Percentiles rank a stretch among this genome's conserved stretches.
Evolutionary conservation across 2,888 invertebrate genomes (phyloP).

Genomic region (Caenorhabditis imperialis): DNA sequence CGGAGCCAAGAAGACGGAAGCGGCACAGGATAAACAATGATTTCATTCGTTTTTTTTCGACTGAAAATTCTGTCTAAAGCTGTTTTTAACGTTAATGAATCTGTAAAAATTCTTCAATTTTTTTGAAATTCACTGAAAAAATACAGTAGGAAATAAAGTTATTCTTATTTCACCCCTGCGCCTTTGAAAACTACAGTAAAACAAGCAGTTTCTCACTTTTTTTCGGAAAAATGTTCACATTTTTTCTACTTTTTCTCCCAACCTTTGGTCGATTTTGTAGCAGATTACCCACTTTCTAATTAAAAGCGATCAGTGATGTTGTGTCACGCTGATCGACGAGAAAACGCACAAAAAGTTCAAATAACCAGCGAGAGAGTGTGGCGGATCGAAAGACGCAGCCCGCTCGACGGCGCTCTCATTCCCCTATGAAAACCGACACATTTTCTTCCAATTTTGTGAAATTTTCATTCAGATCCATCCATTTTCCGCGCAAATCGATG

Average conservation of each 20-base stretch:
- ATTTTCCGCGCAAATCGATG: too few relatives aligned
- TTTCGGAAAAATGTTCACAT: not conserved
- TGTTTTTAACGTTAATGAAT: too few relatives aligned
- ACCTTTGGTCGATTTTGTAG: not conserved
- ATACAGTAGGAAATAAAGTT: too few relatives aligned
- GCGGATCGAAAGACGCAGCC: slow-evolving; percentile 20
- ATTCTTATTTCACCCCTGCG: too few relatives aligned
- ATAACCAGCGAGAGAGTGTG: not conserved
- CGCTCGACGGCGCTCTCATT: not conserved
- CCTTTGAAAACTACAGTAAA: not conserved
- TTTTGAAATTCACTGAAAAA: too few relatives aligned
- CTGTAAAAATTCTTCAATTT: too few relatives aligned
- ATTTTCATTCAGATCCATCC: too few relatives aligned
- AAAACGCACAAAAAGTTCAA: slow-evolving; percentile 3
- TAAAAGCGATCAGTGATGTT: not conserved
- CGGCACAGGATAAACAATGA: slow-evolving; percentile 20
- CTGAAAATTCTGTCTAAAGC: too few relatives aligned
- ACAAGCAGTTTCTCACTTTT: not conserved
- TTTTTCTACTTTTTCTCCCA: not conserved
- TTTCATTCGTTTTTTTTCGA: too few relatives aligned
- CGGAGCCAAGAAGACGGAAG: slow-evolving; percentile 33
- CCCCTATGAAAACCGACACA: not conserved
- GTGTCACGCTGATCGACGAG: not conserved
- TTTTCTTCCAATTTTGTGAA: not conserved
- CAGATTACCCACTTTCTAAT: not conserved